Percentiles rank a stretch among this genome's conserved stretches.
Conservation (phyloP, 1,140 invertebrate genomes). For the Pogonognathellus flavescens region DNA sequence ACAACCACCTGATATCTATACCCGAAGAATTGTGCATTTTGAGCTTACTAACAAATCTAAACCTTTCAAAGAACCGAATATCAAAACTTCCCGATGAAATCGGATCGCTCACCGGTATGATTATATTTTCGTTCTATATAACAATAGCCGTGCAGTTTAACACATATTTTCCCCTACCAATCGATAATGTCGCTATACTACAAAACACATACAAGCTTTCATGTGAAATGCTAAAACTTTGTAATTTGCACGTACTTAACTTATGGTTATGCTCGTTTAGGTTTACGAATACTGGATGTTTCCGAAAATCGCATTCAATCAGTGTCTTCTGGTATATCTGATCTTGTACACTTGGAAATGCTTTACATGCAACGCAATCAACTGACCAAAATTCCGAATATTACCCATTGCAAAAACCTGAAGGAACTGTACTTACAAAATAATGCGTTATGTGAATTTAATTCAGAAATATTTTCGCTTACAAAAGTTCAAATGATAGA, state of each 20-base stretch:
- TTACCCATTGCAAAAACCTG: slow-evolving; percentile 52
- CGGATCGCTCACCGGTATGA: slow-evolving; percentile 55
- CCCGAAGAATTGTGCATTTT: slow-evolving; percentile 76
- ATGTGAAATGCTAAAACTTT: too few relatives aligned
- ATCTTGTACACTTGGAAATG: slow-evolving; percentile 83
- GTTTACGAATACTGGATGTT: slow-evolving; percentile 74
- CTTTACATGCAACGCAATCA: slow-evolving; percentile 80
- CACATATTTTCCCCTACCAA: too few relatives aligned
- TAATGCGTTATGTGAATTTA: slow-evolving; percentile 64
- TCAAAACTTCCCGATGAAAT: slow-evolving; percentile 55
- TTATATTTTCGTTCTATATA: too few relatives aligned
- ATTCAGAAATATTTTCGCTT: slow-evolving; percentile 56
- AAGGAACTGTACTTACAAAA: slow-evolving; percentile 68
- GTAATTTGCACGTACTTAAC: too few relatives aligned
- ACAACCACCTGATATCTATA: slow-evolving; percentile 74
- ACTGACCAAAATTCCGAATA: slow-evolving; percentile 50
- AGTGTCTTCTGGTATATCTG: slow-evolving; percentile 80
- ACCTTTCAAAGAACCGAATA: slow-evolving; percentile 75
- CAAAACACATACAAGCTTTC: too few relatives aligned
- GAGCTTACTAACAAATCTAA: slow-evolving; percentile 74
- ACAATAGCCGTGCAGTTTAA: too few relatives aligned
- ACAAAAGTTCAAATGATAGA: slow-evolving; percentile 63
- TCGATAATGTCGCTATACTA: too few relatives aligned
- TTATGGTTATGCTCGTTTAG: slow-evolving; percentile 72
- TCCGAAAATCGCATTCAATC: slow-evolving; percentile 75